phyloP scores from a whole-genome alignment of 2,797 vertebrate species.

The Masticophis lateralis region DNA sequence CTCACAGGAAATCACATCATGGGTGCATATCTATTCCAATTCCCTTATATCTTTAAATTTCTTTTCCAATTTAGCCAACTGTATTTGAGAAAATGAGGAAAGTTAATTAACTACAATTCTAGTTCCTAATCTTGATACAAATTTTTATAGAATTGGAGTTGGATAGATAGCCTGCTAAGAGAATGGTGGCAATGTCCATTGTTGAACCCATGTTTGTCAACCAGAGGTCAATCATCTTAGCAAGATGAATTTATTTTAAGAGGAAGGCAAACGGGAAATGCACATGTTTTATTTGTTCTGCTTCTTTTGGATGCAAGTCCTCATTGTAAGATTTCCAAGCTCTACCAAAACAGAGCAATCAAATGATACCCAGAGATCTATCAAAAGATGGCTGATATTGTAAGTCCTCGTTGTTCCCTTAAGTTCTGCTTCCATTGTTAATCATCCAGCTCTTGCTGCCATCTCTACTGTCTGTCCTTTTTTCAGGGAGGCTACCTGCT shows the following conservation, averaged over 20 bases:
- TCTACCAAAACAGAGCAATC: background rate
- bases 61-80: background rate
- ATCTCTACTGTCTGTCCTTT: background rate
- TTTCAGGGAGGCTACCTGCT: background rate
- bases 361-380: background rate
- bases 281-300: background rate
- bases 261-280: background rate
- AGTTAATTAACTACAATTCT: background rate
- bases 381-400: background rate
- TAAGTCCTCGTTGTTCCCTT: background rate
- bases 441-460: background rate
- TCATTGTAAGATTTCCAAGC: background rate
- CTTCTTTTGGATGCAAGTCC: background rate
- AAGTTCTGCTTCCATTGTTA: background rate
- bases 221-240: background rate
- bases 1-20: background rate
- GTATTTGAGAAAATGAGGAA: background rate
- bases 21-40: background rate
- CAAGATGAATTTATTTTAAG: background rate
- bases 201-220: background rate
- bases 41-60: background rate
- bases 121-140: background rate
- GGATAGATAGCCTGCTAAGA: background rate
- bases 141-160: background rate
- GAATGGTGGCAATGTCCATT: background rate